Evolutionary conservation across 1,140 invertebrate genomes (phyloP), one percentile per base, ranked within the genome.

Genomic region (Saccostrea glomerata): DNA sequence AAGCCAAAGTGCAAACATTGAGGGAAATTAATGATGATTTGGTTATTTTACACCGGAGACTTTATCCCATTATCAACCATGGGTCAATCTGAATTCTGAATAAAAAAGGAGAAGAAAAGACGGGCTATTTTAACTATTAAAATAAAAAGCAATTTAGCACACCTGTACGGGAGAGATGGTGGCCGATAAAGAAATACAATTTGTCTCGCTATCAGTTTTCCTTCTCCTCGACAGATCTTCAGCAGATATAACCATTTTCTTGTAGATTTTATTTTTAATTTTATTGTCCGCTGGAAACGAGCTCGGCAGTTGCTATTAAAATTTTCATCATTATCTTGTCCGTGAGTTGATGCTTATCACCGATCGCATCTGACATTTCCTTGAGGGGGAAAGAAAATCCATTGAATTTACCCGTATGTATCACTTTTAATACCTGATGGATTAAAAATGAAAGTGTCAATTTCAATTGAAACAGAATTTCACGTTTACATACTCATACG

Each of bases 401-500:
- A 83, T 83, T 83, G 40, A 83, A 83, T 54, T 83, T 55, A 54
- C 40, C 82, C 82, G 36, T 83, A 83, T 83, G 82, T 83, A 83
- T 83, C 82, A 55, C 54, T 83, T 83, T 83, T 83, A 83, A 83
- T 83, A 83, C 82, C 36, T 83, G 82, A 83, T 54, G 36, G 82
- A 83, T 54, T 83, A 54, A 47, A 36, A 83, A 83, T 55, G 82
- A 83, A 83, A 83, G 36, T 83, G 82, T 83, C 82, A 83, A 55
- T 55, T 83, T 83, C 82, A 54, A 54, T 83, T 54, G 82, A 83
- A 83, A 83, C 54, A 40, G 54, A 83, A 83, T 83, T 83, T 83
- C 82, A 83, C 82, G 82, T 83, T 83, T 83, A 83, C 82, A 83
- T 83, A 83, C 30, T 40, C 82, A 15, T 9, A 30, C 40, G 9